These are phyloP conservation scores for Neosilurus mollespiculum DNA, from an alignment of 2,797 vertebrate genomes.

Conservation along the genomic window DNA sequence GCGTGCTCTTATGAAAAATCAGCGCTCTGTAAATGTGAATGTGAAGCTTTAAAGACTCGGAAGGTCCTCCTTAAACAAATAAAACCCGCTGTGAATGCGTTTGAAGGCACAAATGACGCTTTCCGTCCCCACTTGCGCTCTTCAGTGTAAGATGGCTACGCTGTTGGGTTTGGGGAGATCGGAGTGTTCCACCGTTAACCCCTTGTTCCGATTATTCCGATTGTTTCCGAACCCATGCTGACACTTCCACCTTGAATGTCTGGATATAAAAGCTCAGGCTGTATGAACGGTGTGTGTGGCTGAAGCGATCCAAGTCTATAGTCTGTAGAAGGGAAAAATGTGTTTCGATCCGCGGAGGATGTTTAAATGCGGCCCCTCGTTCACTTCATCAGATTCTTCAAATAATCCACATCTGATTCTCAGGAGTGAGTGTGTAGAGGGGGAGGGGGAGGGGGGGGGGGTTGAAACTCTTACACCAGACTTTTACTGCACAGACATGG, in stretches of 20 bases:
- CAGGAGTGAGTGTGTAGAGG: no score
- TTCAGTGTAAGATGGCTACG: background rate
- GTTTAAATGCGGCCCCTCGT: background rate
- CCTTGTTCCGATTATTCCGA: background rate
- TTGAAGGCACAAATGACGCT: background rate
- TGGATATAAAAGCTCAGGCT: background rate
- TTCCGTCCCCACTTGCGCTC: background rate
- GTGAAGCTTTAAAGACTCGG: background rate
- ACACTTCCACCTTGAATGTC: no score
- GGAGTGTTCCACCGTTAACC: slow-evolving; percentile 7
- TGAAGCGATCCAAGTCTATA: background rate
- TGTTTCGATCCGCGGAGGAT: background rate
- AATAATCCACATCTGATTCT: no score
- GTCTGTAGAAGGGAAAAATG: background rate
- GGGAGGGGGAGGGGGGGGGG: no score
- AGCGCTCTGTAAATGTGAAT: background rate
- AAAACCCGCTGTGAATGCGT: background rate
- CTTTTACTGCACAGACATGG: no score
- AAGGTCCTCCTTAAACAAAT: background rate
- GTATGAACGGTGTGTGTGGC: no score
- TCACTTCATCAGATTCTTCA: background rate
- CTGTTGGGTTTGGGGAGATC: background rate
- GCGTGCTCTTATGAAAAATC: slow-evolving; percentile 31
- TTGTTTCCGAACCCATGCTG: no score
- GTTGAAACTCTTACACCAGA: no score